phyloP scores from a whole-genome alignment of 2,888 invertebrate genomes.

The Chymomyza fuscimana region DNA sequence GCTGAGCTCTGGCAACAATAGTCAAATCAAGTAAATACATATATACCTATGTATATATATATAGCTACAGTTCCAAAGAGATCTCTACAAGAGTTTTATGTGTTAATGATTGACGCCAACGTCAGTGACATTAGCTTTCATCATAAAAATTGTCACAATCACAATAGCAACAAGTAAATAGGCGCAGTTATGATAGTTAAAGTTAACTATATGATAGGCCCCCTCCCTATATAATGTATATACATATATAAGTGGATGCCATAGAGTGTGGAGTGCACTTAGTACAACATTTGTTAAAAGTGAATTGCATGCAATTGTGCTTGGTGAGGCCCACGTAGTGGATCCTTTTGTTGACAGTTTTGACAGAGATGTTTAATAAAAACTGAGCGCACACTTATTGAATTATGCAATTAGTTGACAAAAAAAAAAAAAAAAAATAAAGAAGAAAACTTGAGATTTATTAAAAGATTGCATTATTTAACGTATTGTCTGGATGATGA shows the following conservation, averaged over 20 bases:
- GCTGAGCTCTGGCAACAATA: not conserved
- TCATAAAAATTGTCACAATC: constrained; percentile 2
- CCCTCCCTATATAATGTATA: not conserved
- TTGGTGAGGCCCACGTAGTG: constrained; percentile 9
- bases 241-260: not conserved
- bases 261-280: constrained; percentile 1
- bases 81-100: constrained; percentile 47
- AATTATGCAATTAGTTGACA: constrained; percentile 68
- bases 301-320: constrained; percentile 42
- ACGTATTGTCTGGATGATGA: constrained; percentile 1
- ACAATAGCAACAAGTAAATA: not conserved
- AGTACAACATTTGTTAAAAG: constrained; percentile 21
- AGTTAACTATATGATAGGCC: constrained; percentile 19
- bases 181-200: not conserved
- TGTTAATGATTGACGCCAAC: constrained; percentile 48
- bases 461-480: constrained; percentile 64
- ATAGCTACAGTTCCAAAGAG: constrained; percentile 24
- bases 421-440: not conserved
- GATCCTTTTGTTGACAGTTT: constrained; percentile 23
- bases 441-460: constrained; percentile 34
- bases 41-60: not conserved
- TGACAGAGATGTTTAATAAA: not conserved
- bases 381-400: constrained; percentile 54
- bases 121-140: not conserved
- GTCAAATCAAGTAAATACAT: not conserved